These are phyloP conservation scores for Macrotrachela quadricornifera DNA, from an alignment of 1,140 invertebrate genomes.

Conservation along the genomic window DNA sequence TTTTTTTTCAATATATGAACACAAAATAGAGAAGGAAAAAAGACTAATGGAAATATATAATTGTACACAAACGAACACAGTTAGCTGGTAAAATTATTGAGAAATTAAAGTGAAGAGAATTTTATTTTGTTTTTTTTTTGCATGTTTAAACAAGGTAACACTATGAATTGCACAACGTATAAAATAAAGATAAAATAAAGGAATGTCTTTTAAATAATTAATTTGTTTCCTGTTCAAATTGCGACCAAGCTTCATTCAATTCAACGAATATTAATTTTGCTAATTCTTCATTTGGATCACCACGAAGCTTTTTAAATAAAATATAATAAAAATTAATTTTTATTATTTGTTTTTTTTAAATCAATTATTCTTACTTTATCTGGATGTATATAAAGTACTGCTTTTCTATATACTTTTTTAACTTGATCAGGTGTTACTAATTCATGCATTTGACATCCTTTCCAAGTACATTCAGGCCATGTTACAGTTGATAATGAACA, in stretches of 20 bases:
- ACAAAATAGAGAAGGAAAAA: no score
- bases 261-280: slow-evolving; percentile 96
- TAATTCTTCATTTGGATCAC: slow-evolving; percentile 36
- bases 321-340: not conserved
- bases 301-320: slow-evolving; percentile 23
- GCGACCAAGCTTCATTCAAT: slow-evolving; percentile 89
- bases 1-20: no score
- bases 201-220: slow-evolving; percentile 26
- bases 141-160: no score
- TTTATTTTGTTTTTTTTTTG: no score
- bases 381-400: slow-evolving; percentile 85
- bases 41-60: no score
- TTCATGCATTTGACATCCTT: slow-evolving; percentile 73
- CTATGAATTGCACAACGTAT: no score
- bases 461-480: slow-evolving; percentile 72
- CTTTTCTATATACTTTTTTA: slow-evolving; percentile 81
- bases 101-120: no score
- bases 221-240: slow-evolving; percentile 58
- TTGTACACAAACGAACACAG: no score
- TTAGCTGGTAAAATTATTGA: no score
- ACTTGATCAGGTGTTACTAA: slow-evolving; percentile 69
- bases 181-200: no score
- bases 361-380: slow-evolving; percentile 61
- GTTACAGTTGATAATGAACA: slow-evolving; percentile 77
- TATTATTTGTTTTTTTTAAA: not conserved